Base-by-base conservation (phyloP, 2,888 invertebrate species). In the Cremastinae sp. region DNA sequence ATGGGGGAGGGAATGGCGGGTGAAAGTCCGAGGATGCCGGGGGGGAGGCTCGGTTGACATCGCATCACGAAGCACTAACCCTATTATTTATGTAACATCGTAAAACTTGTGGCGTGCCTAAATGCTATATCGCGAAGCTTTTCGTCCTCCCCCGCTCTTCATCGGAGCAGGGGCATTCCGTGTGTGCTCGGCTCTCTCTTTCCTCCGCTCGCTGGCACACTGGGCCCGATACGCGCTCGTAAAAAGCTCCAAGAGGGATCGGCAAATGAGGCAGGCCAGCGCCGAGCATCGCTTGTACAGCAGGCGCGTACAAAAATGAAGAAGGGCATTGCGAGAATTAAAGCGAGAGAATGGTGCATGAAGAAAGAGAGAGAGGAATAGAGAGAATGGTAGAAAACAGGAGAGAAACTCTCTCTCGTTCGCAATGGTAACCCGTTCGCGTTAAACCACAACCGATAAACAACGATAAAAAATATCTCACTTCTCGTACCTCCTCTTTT, bases 21-120 rank as follows among this genome's bases (percentile, higher is more conserved):
- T 61, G 75, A 78, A 79, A 72, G 83, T 78, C 78, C 79, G 80
- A 64, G 53, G 49, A 54, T 34, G 53, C 62, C 66, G 49, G 28
- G 47, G 12, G 76, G 75, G 75, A 66, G 78, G 64, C 74, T 75
- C 47, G 81, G 84, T 86, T 87, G 87, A 86, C 87, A 85, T 80
- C 84, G 85, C 85, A 86, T 87, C 88, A 86, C 86, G 87, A 86
- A 86, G 83, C 82, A 85, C 85, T 86, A 87, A 85, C 85, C 84
- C 82, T 83, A 82, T 88, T 87, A 88, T 88, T 88, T 88, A 88
- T 87, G 84, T 79, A 82, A 82, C 83, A 84, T 86, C 88, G 85
- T 88, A 87, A 88, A 88, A 88, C 87, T 87, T 88, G 86, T 88
- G 82, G 88, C 88, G 87, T 87, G 88, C 83, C 83, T 82, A 80